Evolutionary conservation across 2,888 invertebrate species (phyloP).

Genomic region (Caenorhabditis uteleia): DNA sequence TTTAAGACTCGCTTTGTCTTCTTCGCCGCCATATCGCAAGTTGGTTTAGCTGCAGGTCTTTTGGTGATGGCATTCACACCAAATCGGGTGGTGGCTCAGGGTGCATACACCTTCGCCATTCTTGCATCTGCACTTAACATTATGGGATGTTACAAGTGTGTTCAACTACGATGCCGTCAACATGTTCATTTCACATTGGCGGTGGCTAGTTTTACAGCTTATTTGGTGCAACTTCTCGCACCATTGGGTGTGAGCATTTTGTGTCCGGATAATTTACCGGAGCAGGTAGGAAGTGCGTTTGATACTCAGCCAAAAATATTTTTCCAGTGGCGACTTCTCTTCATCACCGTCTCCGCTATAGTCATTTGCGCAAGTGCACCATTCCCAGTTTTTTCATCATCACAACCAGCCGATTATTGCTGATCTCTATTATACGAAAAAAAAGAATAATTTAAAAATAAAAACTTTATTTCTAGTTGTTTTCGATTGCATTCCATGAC

Average conservation of each 20-base stretch:
- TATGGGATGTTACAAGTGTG: constrained; percentile 49
- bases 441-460: too few species aligned
- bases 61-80: constrained; percentile 37
- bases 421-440: too few species aligned
- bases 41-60: constrained; percentile 45
- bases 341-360: constrained; percentile 12
- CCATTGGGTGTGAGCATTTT: constrained; percentile 17
- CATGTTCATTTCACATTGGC: constrained; percentile 27
- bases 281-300: constrained; percentile 14
- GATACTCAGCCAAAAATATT: neutral
- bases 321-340: constrained; percentile 23
- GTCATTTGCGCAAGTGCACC: constrained; percentile 13
- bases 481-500: too few species aligned
- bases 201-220: constrained; percentile 9
- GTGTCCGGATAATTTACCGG: constrained; percentile 27
- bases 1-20: constrained; percentile 38
- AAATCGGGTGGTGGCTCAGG: constrained; percentile 29
- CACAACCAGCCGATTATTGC: constrained; percentile 11
- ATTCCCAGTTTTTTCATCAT: constrained; percentile 11
- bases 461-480: too few species aligned
- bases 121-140: constrained; percentile 44
- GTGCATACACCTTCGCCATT: constrained; percentile 47
- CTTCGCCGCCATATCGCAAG: constrained; percentile 48
- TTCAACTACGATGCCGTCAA: constrained; percentile 40
- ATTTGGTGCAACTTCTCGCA: constrained; percentile 9